Percentiles rank a stretch among this genome's conserved stretches.
phyloP scores from a whole-genome alignment of 2,888 invertebrate genomes.

The Lacanobia wlatinum region DNA sequence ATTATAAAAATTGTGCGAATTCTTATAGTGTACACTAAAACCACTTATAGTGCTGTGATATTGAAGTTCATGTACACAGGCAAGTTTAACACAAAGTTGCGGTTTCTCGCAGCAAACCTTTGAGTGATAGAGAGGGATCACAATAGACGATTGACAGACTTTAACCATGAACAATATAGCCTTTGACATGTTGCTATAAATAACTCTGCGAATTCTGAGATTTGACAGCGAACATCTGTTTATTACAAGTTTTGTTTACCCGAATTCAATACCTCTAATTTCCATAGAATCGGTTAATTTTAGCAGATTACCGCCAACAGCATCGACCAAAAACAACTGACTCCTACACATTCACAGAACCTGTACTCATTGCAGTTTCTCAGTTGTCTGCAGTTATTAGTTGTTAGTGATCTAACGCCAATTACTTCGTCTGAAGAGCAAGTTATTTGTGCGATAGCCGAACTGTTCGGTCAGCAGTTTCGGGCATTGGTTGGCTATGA shows the following conservation, averaged over 20 bases:
- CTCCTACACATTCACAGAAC: slow-evolving; percentile 1
- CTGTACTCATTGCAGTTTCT: not conserved
- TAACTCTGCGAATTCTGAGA: not conserved
- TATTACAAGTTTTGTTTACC: not conserved
- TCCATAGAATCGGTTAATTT: not conserved
- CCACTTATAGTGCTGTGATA: no score
- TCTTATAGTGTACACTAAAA: no score
- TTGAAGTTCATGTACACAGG: no score
- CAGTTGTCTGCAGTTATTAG: not conserved
- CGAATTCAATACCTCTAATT: not conserved
- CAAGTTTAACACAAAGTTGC: no score
- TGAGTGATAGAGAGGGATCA: no score
- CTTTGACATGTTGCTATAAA: not conserved
- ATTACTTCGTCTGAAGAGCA: slow-evolving; percentile 6
- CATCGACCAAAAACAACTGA: not conserved
- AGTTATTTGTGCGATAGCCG: slow-evolving; percentile 1
- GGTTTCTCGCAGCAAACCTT: no score
- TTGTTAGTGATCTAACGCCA: slow-evolving; percentile 1
- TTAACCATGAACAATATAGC: not conserved
- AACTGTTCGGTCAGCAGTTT: slow-evolving; percentile 30
- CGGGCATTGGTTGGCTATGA: slow-evolving; percentile 27
- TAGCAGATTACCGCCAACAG: no score
- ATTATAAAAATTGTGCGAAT: no score
- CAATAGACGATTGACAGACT: no score
- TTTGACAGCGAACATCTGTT: not conserved